These are phyloP conservation scores for Caiman crocodilus DNA, from an alignment of 2,797 vertebrate genomes.

Conservation along the genomic window DNA sequence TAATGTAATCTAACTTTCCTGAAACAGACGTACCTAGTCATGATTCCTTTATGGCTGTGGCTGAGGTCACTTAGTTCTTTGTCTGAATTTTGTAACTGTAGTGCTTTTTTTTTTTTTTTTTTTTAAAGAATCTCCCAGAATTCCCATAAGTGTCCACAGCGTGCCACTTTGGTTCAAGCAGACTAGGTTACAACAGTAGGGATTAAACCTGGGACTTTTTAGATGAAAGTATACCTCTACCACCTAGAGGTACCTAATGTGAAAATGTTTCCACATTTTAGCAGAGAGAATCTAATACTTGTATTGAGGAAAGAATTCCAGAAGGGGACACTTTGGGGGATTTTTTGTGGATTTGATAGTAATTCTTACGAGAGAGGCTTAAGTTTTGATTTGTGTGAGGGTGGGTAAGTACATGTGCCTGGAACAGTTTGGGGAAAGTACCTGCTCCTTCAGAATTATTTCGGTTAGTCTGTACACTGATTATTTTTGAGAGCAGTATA, in stretches of 20 bases:
- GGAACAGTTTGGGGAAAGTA: background rate
- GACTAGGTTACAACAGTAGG: background rate
- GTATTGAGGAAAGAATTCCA: background rate
- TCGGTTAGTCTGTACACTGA: no score
- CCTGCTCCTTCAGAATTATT: no score
- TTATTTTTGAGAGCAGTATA: no score
- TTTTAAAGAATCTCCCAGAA: background rate
- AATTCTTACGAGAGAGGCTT: background rate
- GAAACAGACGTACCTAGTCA: no score
- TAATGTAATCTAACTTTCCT: no score
- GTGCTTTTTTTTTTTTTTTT: no score
- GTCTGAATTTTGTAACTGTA: background rate
- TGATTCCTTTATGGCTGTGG: no score
- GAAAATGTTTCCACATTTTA: no score
- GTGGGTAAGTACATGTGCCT: background rate
- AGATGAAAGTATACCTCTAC: background rate
- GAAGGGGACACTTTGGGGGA: background rate
- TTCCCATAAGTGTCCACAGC: background rate
- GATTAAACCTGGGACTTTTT: background rate
- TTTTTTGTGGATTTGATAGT: background rate
- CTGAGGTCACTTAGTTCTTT: background rate
- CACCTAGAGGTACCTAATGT: background rate
- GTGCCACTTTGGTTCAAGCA: background rate
- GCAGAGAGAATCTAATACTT: background rate
- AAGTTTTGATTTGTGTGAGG: background rate